Evolutionary conservation across 2,113 vertebrate species (phyloP), one percentile per base, ranked within the genome.

Genomic region (Azemiops feae): DNA sequence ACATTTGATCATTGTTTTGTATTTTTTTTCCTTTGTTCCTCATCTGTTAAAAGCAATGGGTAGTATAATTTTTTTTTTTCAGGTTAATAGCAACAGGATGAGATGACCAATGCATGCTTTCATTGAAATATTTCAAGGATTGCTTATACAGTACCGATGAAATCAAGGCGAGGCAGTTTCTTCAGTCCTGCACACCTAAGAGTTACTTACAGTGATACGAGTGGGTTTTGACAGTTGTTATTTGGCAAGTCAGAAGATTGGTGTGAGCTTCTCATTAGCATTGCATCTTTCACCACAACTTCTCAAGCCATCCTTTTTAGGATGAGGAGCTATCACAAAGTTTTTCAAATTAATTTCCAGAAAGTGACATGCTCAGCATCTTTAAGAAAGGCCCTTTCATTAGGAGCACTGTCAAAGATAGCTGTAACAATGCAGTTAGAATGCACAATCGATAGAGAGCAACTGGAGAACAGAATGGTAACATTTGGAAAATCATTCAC

Each of bases 211-310:
- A 0, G 60, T 93, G 1, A 39, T 91, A 30, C 85, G 85, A 94
- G 45, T 64, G 6, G 0, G 23, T 52, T 92, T 88, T 91, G 88
- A 92, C 93, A 93, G 88, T 91, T 0, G 3, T 91, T 18, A 3
- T 50, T 95, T 11, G 60, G 4, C 18, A 69, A 45, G 89, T 92
- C 20, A 18, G 64, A 11, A 64, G 94, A 93, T 30, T 0, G 2
- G 88, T 45, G 54, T 91, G 55, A 45, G 8, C 87, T 93, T 47
- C 45, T 95, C 58, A 92, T 93, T 93, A 87, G 4, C n/a, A 92
- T 53, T 96, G n/a, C 14, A 90, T 93, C 91, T 95, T 89, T 95
- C 45, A 93, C 57, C 23, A 94, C 27, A 54, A 8, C 7, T 94
- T 96, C 69, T 90, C 18, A 89, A 93, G n/a, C 0, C 20, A 91